These are phyloP conservation scores for Opisthocomus hoazin DNA, from an alignment of 2,113 vertebrate genomes.

Conservation along the genomic window DNA sequence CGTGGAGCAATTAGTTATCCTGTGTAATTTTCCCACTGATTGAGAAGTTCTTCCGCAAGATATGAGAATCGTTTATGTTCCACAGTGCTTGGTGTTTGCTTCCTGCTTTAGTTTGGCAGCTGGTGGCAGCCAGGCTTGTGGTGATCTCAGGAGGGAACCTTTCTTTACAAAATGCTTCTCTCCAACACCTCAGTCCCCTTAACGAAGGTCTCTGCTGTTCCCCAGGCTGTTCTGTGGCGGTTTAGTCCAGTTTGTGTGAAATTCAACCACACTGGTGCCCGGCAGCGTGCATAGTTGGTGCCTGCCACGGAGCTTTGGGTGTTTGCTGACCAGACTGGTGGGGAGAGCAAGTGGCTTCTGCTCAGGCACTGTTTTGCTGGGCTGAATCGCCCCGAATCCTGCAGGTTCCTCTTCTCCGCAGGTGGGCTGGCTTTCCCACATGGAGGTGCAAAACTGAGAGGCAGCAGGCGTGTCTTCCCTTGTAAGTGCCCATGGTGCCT, in stretches of 20 bases:
- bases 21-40: not conserved
- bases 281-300: fast-evolving
- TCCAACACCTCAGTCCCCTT: not conserved
- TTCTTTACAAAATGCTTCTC: not conserved
- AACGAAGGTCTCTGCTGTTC: no score
- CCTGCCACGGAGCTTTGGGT: not conserved
- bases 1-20: not conserved
- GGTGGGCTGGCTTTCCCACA: no score
- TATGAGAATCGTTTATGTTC: not conserved
- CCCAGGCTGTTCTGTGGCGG: not conserved
- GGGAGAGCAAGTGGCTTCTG: not conserved
- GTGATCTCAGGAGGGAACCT: not conserved
- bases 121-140: not conserved
- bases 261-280: not conserved
- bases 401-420: no score
- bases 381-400: no score
- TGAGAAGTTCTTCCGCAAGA: not conserved
- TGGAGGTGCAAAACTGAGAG: no score
- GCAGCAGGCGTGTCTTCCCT: no score
- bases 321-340: not conserved
- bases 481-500: no score
- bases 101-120: not conserved
- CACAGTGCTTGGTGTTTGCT: not conserved
- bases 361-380: not conserved
- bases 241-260: not conserved